Percentiles rank a stretch among this genome's conserved stretches.
phyloP scores from a whole-genome alignment of 2,797 vertebrate genomes.

The Gallinago solitaria region DNA sequence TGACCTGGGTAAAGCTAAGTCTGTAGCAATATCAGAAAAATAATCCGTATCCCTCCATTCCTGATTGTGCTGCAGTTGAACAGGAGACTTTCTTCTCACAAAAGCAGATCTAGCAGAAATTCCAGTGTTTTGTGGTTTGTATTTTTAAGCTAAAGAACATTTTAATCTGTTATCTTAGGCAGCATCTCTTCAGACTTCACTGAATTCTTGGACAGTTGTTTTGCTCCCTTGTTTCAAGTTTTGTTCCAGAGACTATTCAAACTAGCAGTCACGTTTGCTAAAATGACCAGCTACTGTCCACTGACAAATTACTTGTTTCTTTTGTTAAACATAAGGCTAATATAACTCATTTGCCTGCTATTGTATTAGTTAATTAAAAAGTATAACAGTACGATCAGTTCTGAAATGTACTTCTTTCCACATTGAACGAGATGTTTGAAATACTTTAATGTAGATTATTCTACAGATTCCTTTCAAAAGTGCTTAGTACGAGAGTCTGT shows the following conservation, averaged over 20 bases:
- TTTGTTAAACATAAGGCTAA: background rate
- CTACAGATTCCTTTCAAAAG: background rate
- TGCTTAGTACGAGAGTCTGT: background rate
- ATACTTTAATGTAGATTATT: background rate
- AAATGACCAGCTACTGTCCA: background rate
- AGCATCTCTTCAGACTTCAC: background rate
- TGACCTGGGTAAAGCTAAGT: background rate
- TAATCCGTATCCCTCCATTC: rapidly evolving
- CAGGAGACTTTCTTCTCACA: background rate
- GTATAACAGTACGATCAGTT: rapidly evolving
- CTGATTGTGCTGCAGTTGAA: rapidly evolving
- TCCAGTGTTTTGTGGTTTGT: rapidly evolving
- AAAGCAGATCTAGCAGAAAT: background rate
- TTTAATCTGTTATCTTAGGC: background rate
- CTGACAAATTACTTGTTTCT: background rate
- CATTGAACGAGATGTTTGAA: background rate
- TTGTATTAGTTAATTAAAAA: background rate
- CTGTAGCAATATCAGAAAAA: background rate
- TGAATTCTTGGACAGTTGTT: background rate
- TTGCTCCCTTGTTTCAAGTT: background rate
- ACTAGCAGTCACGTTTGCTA: background rate
- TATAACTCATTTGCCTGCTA: background rate
- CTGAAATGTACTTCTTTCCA: background rate
- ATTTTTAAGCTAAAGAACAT: background rate
- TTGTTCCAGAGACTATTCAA: background rate